Evolutionary conservation across 2,888 invertebrate species (phyloP), one percentile per base, ranked within the genome.

Genomic region (Coremacera marginata): DNA sequence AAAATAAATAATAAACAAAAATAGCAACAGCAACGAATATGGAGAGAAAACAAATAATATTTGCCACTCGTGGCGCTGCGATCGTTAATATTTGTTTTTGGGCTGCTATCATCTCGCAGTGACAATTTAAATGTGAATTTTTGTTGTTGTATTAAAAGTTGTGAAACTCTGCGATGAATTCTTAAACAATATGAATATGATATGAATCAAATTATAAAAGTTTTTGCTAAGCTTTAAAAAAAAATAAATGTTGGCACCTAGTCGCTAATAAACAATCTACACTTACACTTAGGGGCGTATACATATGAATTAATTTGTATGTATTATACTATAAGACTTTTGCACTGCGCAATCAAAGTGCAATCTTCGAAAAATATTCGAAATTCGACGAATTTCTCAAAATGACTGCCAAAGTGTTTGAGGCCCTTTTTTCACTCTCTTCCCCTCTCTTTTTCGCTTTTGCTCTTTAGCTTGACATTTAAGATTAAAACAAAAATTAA

Each of bases 71-170:
- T 60, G 25, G 65, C 34, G 76, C 71, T 71, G 76, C 55, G 37
- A 34, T 11, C 22, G 65, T 22, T 44, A 65, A 70, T 19, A 27
- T 22, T n/a, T n/a, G n/a, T n/a, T n/a, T n/a, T n/a, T n/a, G 7
- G 7, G 57, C 25, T 57, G 57, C 25, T 57, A 4, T 22, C n/a
- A 19, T 1, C 57, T 2, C 57, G 22, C 19, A 22, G 55, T 57
- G 19, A 9, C 57, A 37, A 37, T 22, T n/a, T 62, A 19, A 37
- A 60, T 22, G 75, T 52, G 34, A 34, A 16, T 70, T 57, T 60
- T 19, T 62, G 55, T 68, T 51, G 76, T 70, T 62, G 16, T 44
- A 74, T 44, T 68, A 63, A 44, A 57, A 55, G 70, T 70, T 44
- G 44, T 11, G 44, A 44, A 44, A 44, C 44, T 3, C 3, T 1